These are phyloP conservation scores for Amazona guildingii DNA, from an alignment of 2,113 vertebrate genomes.

Conservation along the genomic window DNA sequence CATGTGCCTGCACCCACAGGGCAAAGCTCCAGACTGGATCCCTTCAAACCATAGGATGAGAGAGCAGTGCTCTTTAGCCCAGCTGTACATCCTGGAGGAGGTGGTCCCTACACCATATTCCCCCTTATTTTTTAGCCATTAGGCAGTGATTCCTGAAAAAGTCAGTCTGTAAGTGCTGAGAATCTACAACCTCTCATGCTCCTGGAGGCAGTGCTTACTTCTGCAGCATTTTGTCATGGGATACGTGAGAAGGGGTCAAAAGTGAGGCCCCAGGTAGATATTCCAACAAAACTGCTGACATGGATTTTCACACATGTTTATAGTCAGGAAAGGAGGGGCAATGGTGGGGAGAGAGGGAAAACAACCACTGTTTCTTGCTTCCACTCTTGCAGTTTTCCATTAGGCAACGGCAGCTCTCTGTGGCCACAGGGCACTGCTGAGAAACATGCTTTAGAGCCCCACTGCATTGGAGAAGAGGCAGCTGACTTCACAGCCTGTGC, in stretches of 20 bases:
- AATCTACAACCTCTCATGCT: background rate
- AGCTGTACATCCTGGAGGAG: background rate
- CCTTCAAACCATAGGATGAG: background rate
- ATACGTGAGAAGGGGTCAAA: background rate
- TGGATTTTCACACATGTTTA: background rate
- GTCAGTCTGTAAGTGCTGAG: background rate
- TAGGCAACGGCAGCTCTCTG: background rate
- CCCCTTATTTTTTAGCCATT: background rate
- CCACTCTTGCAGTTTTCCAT: background rate
- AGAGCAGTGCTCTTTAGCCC: background rate
- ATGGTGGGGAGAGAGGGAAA: background rate
- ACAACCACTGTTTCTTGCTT: background rate
- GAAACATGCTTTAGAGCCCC: background rate
- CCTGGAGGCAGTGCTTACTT: background rate
- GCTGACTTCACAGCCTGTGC: background rate
- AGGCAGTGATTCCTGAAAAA: background rate
- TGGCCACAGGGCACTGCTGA: rapidly evolving
- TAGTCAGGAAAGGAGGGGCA: background rate
- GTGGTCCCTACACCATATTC: background rate
- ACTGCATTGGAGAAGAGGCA: rapidly evolving
- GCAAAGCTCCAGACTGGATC: no score
- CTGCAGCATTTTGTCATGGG: background rate
- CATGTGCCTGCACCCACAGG: no score
- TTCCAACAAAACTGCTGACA: background rate
- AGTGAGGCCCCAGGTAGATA: background rate